These are phyloP conservation scores for Schlechtendalia chinensis DNA, from an alignment of 1,140 invertebrate genomes.

Conservation along the genomic window DNA sequence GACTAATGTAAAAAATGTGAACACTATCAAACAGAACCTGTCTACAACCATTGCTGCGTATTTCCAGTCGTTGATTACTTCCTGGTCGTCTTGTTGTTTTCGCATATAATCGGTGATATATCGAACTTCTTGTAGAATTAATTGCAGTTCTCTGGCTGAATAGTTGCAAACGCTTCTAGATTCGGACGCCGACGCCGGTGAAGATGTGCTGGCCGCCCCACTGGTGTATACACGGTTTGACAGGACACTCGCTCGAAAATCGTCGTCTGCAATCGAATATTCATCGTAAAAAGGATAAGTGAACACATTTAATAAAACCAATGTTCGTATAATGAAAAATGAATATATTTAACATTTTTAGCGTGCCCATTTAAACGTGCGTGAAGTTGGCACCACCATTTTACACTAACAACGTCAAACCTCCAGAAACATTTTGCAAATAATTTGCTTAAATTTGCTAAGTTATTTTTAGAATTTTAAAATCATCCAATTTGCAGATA, in stretches of 20 bases:
- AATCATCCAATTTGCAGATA: no score
- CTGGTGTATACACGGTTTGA: conserved; percentile 61
- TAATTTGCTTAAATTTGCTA: no score
- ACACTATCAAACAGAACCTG: conserved; percentile 94
- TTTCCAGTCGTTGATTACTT: conserved; percentile 96
- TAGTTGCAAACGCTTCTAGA: conserved; percentile 54
- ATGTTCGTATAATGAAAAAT: no score
- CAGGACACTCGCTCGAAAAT: conserved; percentile 60
- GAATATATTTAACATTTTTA: no score
- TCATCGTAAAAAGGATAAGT: no score
- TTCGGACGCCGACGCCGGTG: conserved; percentile 57
- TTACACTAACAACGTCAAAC: no score
- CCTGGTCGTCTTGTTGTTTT: conserved; percentile 85
- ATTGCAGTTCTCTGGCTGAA: conserved; percentile 69
- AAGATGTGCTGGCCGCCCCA: conserved; percentile 55
- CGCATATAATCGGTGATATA: conserved; percentile 90
- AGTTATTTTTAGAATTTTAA: no score
- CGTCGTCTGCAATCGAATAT: conserved; percentile 55
- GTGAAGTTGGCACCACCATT: no score
- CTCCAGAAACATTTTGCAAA: no score
- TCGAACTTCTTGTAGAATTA: conserved; percentile 86
- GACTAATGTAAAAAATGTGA: conserved; percentile 92
- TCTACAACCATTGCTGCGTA: conserved; percentile 99
- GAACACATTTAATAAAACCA: no score
- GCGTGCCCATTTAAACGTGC: no score